Conservation (phyloP, 92 coral and sea anemone species). For the Nematostella vectensis region DNA sequence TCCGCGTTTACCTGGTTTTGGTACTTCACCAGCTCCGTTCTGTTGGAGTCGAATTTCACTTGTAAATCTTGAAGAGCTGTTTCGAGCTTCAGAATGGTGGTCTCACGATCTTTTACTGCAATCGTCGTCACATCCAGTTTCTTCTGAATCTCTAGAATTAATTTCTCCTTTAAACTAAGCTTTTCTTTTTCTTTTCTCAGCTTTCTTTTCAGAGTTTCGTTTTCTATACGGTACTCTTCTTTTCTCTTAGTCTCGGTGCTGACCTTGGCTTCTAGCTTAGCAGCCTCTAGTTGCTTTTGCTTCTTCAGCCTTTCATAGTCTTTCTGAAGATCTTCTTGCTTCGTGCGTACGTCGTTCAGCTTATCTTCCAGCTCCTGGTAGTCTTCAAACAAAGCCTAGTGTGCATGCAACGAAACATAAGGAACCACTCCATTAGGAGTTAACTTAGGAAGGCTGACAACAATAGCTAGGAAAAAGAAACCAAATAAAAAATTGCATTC, state of each 20-base stretch:
- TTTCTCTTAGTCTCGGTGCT: constrained; percentile 20
- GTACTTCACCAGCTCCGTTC: not conserved
- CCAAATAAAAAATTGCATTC: too few relatives aligned
- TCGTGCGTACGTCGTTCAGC: constrained; percentile 14
- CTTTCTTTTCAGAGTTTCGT: constrained; percentile 18
- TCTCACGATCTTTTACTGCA: constrained; percentile 20
- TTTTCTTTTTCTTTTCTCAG: constrained; percentile 17
- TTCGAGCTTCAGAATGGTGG: constrained; percentile 42
- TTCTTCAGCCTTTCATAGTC: constrained; percentile 44
- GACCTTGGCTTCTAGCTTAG: constrained; percentile 31
- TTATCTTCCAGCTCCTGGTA: constrained; percentile 7
- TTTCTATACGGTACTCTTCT: constrained; percentile 16
- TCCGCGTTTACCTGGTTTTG: constrained; percentile 1
- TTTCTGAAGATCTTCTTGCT: constrained; percentile 37
- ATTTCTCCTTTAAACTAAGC: constrained; percentile 11
- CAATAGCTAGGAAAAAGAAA: too few relatives aligned
- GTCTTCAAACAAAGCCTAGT: constrained; percentile 20
- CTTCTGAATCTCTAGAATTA: constrained; percentile 22
- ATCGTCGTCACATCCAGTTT: constrained; percentile 23
- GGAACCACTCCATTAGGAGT: too few relatives aligned
- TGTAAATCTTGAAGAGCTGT: constrained; percentile 11
- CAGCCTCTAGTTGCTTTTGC: constrained; percentile 27
- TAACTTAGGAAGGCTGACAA: too few relatives aligned
- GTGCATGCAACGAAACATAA: not conserved
- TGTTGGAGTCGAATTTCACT: constrained; percentile 3